A percentile compares a stretch with the other conserved stretches of the same genome.
Conservation (phyloP, 1,140 invertebrate species). For the Araneus ventricosus region DNA sequence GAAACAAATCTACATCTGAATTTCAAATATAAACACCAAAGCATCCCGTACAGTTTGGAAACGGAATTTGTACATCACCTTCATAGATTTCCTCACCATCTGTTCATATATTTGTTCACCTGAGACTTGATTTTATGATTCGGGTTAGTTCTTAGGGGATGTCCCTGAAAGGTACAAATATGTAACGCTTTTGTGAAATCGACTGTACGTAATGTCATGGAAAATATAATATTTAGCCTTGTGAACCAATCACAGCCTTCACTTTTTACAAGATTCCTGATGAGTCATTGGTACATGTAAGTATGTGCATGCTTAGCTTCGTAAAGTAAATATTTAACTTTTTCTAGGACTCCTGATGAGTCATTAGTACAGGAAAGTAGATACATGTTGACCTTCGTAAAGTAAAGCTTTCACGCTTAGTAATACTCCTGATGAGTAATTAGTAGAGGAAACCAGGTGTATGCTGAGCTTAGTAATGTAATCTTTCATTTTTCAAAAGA, state of each 20-base stretch:
- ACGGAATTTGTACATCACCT: not conserved
- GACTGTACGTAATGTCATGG: not conserved
- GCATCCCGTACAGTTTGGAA: not conserved
- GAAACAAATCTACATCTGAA: not conserved
- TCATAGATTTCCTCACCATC: not conserved
- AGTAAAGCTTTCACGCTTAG: no score
- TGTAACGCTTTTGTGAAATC: not conserved
- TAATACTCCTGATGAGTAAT: no score
- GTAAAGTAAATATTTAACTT: no score
- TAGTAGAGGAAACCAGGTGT: no score
- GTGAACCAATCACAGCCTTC: not conserved
- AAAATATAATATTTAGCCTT: not conserved
- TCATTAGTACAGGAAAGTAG: not conserved
- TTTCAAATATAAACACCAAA: not conserved
- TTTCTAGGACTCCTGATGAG: not conserved
- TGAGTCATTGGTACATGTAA: no score
- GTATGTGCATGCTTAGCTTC: no score
- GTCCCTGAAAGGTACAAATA: not conserved
- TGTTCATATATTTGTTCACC: not conserved
- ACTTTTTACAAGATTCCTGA: no score
- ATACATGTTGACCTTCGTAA: not conserved
- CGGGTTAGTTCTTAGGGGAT: not conserved
- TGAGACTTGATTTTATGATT: not conserved
- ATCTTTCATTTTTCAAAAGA: no score
- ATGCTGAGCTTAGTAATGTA: no score